Evolutionary conservation across 2,888 invertebrate species (phyloP), one percentile per base, ranked within the genome.

Genomic region (Eilema depressum): DNA sequence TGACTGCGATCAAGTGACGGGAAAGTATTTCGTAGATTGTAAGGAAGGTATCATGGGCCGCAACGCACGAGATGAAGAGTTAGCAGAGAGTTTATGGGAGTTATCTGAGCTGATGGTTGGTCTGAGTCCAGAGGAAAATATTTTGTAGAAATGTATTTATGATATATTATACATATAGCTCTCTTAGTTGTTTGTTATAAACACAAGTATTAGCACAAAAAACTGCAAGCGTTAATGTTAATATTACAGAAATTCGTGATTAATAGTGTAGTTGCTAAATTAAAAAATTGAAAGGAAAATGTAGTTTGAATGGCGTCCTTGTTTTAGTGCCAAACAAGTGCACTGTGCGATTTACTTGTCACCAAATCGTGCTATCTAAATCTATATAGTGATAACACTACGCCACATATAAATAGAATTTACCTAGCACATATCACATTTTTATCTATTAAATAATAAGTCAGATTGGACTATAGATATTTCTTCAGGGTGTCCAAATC

Each of bases 11-110:
- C 96, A 96, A 65, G 95, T 97, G 0, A 96, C 95, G 20, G 98
- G 98, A 33, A 97, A 97, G 89, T 98, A 98, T 86, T 98, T 96
- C 81, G 96, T 96, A 84, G 98, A 98, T 80, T 98, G 98, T 84
- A 96, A 95, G 86, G 97, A 97, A 86, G 92, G 93, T 1, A 90
- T 91, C 0, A 92, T 97, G 77, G 96, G 96, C 60, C 87, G 93
- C 1, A 96, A 96, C 12, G 97, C 97, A 0, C 93, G 95, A 70
- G 97, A 98, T 86, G 95, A 96, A 80, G 96, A 96, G 0, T 96
- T 97, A 74, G 98, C 97, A 1, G 96, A 96, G 71, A 97, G 97
- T 86, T 91, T 98, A 67, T 99, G 99, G 99, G 97, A 97, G 68
- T 74, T 90, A 28, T 94, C 95, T 0, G 93, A 92, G 69, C 86